Conservation (phyloP, 1,140 invertebrate genomes). For the Polypedilum pembai region DNA sequence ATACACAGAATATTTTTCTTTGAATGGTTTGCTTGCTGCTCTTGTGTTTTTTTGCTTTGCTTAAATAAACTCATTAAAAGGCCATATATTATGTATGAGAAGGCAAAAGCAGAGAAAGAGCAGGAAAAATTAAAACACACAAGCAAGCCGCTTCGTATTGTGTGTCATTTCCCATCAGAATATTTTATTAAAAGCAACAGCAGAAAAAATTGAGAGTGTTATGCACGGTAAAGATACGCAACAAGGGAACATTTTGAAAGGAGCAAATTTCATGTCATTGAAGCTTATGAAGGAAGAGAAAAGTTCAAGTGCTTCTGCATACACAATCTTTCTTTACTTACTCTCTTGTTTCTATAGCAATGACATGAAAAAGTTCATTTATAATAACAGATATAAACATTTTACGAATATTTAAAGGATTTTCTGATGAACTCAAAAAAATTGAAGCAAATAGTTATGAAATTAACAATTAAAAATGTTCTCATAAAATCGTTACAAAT, state of each 20-base stretch:
- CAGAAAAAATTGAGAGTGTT: slow-evolving; percentile 11
- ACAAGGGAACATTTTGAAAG: neutral
- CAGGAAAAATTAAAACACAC: neutral
- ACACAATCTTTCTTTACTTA: neutral
- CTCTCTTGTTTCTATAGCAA: neutral
- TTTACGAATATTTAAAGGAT: too few relatives aligned
- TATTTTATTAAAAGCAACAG: slow-evolving; percentile 17
- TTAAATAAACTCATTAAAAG: slow-evolving; percentile 29
- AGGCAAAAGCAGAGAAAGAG: neutral
- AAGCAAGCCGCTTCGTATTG: neutral
- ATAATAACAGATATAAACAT: neutral
- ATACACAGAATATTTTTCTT: neutral
- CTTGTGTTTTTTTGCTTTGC: slow-evolving; percentile 14
- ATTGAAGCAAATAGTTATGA: too few relatives aligned
- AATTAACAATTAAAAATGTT: too few relatives aligned
- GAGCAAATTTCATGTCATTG: neutral
- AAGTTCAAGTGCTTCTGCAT: slow-evolving; percentile 17
- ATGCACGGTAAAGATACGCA: neutral
- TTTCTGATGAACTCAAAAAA: too few relatives aligned
- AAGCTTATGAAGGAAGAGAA: neutral
- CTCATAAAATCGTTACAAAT: too few relatives aligned
- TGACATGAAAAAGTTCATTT: neutral
- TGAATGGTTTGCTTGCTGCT: neutral
- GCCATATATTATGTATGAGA: slow-evolving; percentile 26
- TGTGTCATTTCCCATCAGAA: slow-evolving; percentile 23